phyloP scores from a whole-genome alignment of 2,888 invertebrate species.

The Litoditis marina region DNA sequence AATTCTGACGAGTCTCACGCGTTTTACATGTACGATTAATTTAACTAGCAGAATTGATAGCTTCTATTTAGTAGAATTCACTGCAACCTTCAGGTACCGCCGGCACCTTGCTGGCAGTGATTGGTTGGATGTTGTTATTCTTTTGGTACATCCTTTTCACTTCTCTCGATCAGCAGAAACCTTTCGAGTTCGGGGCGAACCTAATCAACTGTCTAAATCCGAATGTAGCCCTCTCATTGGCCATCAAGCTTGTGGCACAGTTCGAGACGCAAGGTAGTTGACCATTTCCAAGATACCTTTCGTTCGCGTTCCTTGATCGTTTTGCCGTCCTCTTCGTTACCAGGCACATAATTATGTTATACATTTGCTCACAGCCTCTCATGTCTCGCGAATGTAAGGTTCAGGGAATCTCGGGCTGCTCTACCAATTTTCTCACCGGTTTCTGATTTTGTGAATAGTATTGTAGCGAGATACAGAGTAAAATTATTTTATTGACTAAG shows the following conservation, averaged over 20 bases:
- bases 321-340: no score
- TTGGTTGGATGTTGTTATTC: constrained; percentile 56
- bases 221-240: constrained; percentile 46
- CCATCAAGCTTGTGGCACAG: constrained; percentile 44
- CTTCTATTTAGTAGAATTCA: background rate
- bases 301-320: no score
- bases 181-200: constrained; percentile 31
- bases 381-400: no score
- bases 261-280: constrained; percentile 45
- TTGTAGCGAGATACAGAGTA: no score
- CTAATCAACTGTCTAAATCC: constrained; percentile 53
- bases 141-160: constrained; percentile 53
- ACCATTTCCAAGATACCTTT: background rate
- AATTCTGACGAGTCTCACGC: no score
- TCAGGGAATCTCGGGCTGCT: no score
- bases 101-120: constrained; percentile 47
- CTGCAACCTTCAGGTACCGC: constrained; percentile 34
- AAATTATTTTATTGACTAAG: no score
- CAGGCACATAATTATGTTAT: no score
- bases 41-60: background rate
- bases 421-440: no score
- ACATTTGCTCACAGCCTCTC: no score
- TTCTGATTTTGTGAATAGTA: no score
- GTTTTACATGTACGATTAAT: no score
- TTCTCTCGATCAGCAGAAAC: constrained; percentile 32